Conservation (phyloP, 2,888 invertebrate genomes). For the Meteorus cinctellus region DNA sequence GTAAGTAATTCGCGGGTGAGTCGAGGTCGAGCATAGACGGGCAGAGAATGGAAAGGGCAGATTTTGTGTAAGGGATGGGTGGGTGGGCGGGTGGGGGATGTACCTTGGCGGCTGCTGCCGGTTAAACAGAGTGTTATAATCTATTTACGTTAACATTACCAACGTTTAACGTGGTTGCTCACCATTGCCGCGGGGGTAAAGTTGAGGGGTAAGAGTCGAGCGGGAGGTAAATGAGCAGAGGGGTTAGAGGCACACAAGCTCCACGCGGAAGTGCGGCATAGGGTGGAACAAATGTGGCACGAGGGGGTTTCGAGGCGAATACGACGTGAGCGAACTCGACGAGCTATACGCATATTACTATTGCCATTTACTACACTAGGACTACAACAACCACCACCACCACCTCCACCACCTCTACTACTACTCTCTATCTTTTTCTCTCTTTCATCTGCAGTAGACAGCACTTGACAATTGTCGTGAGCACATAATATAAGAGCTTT, state of each 20-base stretch:
- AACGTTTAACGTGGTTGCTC: constrained; percentile 73
- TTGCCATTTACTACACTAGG: neutral
- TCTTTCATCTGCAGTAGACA: constrained; percentile 69
- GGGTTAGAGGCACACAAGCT: constrained; percentile 34
- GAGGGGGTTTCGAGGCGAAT: constrained; percentile 46
- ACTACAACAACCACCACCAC: no score
- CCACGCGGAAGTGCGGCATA: neutral
- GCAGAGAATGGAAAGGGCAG: neutral
- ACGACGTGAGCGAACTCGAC: constrained; percentile 46
- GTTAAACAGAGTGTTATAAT: constrained; percentile 74
- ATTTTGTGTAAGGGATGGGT: constrained; percentile 10
- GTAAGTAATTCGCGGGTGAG: constrained; percentile 72
- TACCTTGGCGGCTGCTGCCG: constrained; percentile 63
- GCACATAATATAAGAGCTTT: constrained; percentile 66
- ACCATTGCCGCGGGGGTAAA: constrained; percentile 62
- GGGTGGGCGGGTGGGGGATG: neutral
- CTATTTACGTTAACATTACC: constrained; percentile 74
- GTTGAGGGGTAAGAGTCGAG: constrained; percentile 49
- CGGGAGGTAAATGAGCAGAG: constrained; percentile 50
- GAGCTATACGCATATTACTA: constrained; percentile 6
- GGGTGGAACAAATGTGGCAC: constrained; percentile 42
- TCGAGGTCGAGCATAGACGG: constrained; percentile 56
- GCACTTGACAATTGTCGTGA: constrained; percentile 73
- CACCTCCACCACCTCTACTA: neutral
- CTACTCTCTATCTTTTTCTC: constrained; percentile 20